Evolutionary conservation across 35 echinoderm and acorn worm species (phyloP), one percentile per base, ranked within the genome.

Genomic region (Apostichopus californicus): DNA sequence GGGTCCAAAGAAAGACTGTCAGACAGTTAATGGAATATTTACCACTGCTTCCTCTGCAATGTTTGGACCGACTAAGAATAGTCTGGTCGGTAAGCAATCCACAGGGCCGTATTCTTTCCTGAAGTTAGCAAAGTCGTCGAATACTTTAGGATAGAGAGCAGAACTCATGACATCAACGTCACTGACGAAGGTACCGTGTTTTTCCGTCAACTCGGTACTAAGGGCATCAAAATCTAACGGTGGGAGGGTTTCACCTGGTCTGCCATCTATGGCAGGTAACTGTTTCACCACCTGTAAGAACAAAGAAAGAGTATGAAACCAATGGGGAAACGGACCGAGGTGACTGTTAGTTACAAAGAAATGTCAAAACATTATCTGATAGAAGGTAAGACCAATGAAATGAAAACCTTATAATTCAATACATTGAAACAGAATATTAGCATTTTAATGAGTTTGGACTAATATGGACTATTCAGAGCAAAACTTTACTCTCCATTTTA

Each of bases 21-120:
- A 9, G 7, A 60, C 6, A 60, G 11, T 60, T 7, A 60, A 7
- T 15, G 80, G 10, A 81, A 56, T 22, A 86, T 93, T 91, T 91
- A 99, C 97, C 96, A 94, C 93, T 91, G 92, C 94, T 78, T 99
- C 97, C 72, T 99, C 97, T 59, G 97, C 97, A 70, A 99, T 94
- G 55, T 99, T 91, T 20, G 97, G 97, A 34, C 97, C 97, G 64
- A 94, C 91, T 5, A 99, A 87, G 70, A 99, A 99, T 23, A 94
- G 78, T 86, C 94, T 99, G 17, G 97, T 99, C 26, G 87, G 86
- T 11, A 99, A 55, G 8, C 79, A 86, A 68, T 96, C 71, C 2
- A 99, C 97, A 6, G 97, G 97, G 26, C 97, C 97, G 81, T 89
- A 99, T 12, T 82, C 91, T 46, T 93, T 93, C 54, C 89, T 87